These are phyloP conservation scores for Diarsia dahlii DNA, from an alignment of 2,888 invertebrate species.

Conservation along the genomic window DNA sequence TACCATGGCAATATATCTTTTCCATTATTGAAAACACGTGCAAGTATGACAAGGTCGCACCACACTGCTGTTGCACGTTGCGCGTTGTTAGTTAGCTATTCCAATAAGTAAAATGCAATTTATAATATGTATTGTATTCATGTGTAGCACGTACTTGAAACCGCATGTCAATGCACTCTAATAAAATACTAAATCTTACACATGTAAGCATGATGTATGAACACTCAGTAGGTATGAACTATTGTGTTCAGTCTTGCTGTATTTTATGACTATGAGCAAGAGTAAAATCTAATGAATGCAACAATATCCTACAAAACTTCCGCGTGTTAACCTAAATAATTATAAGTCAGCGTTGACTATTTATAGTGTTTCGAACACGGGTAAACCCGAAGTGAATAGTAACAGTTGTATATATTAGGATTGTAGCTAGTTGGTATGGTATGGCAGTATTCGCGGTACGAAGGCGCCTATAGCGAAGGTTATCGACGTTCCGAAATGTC, in stretches of 20 bases:
- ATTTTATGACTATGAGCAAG: slow-evolving; percentile 12
- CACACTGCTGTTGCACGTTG: slow-evolving; percentile 52
- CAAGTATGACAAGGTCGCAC: slow-evolving; percentile 47
- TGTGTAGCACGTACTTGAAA: slow-evolving; percentile 42
- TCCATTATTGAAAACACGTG: slow-evolving; percentile 60
- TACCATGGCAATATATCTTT: slow-evolving; percentile 55
- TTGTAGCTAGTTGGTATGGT: slow-evolving; percentile 25
- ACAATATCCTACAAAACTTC: slow-evolving; percentile 45
- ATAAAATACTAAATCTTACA: slow-evolving; percentile 55
- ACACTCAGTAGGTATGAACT: too few relatives aligned
- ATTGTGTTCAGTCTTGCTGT: slow-evolving; percentile 36
- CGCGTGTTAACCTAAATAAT: slow-evolving; percentile 25
- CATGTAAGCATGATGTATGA: slow-evolving; percentile 35
- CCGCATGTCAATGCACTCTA: slow-evolving; percentile 55
- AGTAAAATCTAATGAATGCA: slow-evolving; percentile 36
- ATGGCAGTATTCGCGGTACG: slow-evolving; percentile 54
- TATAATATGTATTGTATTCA: slow-evolving; percentile 56
- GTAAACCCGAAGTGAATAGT: slow-evolving; percentile 35
- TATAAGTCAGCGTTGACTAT: slow-evolving; percentile 10
- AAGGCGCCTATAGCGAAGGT: slow-evolving; percentile 81
- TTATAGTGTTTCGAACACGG: slow-evolving; percentile 22
- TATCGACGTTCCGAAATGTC: slow-evolving; percentile 83
- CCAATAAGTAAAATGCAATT: slow-evolving; percentile 45
- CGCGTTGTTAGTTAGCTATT: slow-evolving; percentile 54
- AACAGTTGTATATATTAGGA: slow-evolving; percentile 16